Base-by-base conservation (phyloP, 2,888 invertebrate genomes). In the Coleophora deauratella region DNA sequence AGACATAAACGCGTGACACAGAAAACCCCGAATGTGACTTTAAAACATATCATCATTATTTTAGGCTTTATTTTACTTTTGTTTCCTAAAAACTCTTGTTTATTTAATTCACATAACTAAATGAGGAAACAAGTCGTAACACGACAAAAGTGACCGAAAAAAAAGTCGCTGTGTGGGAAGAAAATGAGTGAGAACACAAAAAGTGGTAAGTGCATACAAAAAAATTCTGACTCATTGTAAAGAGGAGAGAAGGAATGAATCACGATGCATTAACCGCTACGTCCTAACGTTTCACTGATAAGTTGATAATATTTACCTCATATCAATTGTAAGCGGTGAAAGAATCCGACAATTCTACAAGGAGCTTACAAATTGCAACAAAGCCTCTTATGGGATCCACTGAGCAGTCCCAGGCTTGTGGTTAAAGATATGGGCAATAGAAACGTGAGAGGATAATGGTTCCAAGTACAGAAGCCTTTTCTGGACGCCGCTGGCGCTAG, bases 401-500 rank as follows among this genome's bases (percentile, higher is more conserved):
- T n/a, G 11, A 31, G 10, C n/a, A 13, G 28, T 37, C 9, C 12
- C 30, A 34, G n/a, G 15, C 34, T 34, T 15, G 9, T 15, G 6
- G 9, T 9, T 9, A 34, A 6, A 21, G 21, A 21, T 21, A 21
- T 21, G 21, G 6, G 3, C 21, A 21, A 21, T 6, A 21, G 21
- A 21, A 21, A 21, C 21, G 21, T 21, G 21, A 21, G 3, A 3
- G 6, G 21, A 21, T 21, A 21, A 21, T 21, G 21, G 3, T 21
- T 14, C 55, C 47, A 46, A 63, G 66, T 63, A 69, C 72, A 65
- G 68, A 59, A 74, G 75, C 69, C 58, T 57, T 54, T 66, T 58
- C 62, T 48, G 46, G 49, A 57, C 61, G 73, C 73, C 74, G 73
- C 67, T 71, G 75, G 71, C 71, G 69, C 72, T 78, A 58, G 47